Conservation (phyloP, 2,888 invertebrate species). For the Melipona beecheii region DNA sequence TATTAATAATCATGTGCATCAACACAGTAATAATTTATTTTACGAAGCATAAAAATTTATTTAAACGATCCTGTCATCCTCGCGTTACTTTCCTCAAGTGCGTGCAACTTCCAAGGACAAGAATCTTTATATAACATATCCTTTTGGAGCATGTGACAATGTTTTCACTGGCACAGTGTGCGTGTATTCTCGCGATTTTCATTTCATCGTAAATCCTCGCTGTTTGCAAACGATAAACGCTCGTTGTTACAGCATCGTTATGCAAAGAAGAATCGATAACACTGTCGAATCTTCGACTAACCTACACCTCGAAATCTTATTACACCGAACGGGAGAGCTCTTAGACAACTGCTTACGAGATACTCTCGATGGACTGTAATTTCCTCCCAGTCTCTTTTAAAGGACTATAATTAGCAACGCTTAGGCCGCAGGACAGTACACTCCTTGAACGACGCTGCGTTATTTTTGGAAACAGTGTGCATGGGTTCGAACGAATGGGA, state of each 20-base stretch:
- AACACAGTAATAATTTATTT: background rate
- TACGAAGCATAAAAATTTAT: background rate
- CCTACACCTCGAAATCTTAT: conserved; percentile 41
- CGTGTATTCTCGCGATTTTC: background rate
- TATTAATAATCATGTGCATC: background rate
- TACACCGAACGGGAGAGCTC: conserved; percentile 1
- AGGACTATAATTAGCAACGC: conserved; percentile 71
- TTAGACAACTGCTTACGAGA: conserved; percentile 22
- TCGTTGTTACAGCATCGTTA: background rate
- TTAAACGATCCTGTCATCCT: background rate
- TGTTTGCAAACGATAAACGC: background rate
- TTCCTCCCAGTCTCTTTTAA: conserved; percentile 60
- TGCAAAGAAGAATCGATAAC: background rate
- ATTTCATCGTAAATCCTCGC: background rate
- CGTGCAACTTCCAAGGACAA: conserved; percentile 51
- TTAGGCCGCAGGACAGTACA: conserved; percentile 59
- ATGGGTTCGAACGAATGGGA: conserved; percentile 43
- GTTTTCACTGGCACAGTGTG: conserved; percentile 32
- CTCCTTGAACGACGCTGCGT: conserved; percentile 65
- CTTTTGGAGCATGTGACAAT: conserved; percentile 44
- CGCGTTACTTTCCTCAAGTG: conserved; percentile 30
- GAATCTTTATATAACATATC: conserved; percentile 57
- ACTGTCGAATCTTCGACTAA: conserved; percentile 44
- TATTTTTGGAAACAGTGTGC: conserved; percentile 67
- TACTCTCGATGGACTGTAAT: conserved; percentile 45